These are phyloP conservation scores for Spisula subtruncata DNA, from an alignment of 2,888 invertebrate genomes.

Conservation along the genomic window DNA sequence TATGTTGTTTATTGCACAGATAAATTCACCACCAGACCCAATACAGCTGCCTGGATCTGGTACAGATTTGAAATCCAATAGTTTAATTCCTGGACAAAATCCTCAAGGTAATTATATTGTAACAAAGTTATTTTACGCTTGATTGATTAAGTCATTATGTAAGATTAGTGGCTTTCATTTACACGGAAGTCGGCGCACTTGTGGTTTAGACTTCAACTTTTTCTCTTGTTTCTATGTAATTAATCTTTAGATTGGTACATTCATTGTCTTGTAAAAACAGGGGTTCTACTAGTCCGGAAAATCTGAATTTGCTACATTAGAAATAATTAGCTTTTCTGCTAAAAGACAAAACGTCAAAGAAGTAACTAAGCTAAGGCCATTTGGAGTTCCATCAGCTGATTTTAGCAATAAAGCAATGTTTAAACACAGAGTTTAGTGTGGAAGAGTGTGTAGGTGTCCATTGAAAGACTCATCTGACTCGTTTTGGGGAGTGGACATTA, in stretches of 20 bases:
- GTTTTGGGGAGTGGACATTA: too few species aligned
- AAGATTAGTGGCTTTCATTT: neutral
- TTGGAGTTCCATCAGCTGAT: too few species aligned
- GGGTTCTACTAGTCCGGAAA: too few species aligned
- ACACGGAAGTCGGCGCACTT: neutral
- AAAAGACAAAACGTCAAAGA: too few species aligned
- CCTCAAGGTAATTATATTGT: conserved; percentile 46
- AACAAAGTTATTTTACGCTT: neutral
- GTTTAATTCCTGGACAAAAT: conserved; percentile 74
- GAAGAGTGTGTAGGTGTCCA: too few species aligned
- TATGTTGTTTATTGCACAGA: conserved; percentile 53
- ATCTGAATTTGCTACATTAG: neutral
- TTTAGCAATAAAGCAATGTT: too few species aligned
- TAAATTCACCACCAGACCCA: conserved; percentile 79
- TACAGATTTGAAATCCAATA: conserved; percentile 83
- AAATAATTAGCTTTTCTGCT: too few species aligned
- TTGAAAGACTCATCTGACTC: too few species aligned
- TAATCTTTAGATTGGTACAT: neutral
- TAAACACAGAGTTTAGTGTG: too few species aligned
- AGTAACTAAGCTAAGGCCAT: too few species aligned
- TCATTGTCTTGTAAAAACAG: too few species aligned
- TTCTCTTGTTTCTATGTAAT: neutral
- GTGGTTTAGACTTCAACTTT: neutral
- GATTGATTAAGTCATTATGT: neutral
- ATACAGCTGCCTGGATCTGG: conserved; percentile 82